Percentiles rank a stretch among this genome's conserved stretches.
These are phyloP conservation scores for Mormyrops attenuatus DNA, from an alignment of 2,797 vertebrate species.

Conservation along the genomic window DNA sequence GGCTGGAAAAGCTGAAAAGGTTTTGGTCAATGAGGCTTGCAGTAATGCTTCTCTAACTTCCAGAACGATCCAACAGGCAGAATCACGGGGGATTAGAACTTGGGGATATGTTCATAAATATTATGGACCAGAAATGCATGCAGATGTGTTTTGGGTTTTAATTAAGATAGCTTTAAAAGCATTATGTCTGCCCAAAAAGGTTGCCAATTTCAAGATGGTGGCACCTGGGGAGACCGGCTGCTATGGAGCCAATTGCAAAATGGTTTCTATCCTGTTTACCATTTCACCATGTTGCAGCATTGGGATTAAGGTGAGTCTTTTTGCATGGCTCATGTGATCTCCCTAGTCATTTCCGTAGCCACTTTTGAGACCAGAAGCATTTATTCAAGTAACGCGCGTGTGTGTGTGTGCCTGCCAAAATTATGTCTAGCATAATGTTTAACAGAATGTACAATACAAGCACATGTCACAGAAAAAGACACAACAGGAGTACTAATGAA, in stretches of 20 bases:
- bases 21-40: conserved; percentile 39
- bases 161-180: conserved; percentile 58
- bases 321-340: not conserved
- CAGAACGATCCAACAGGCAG: conserved; percentile 34
- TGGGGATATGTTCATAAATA: conserved; percentile 45
- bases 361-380: not conserved
- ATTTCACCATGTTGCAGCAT: not conserved
- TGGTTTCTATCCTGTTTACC: not conserved
- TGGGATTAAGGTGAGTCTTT: not conserved
- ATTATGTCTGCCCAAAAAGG: conserved; percentile 50
- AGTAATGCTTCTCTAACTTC: conserved; percentile 36
- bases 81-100: conserved; percentile 38
- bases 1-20: conserved; percentile 23
- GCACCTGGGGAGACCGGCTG: conserved; percentile 74
- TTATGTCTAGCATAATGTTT: not conserved
- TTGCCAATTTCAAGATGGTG: conserved; percentile 71
- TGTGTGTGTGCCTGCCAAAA: not conserved
- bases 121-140: conserved; percentile 40
- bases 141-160: conserved; percentile 49
- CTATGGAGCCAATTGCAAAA: conserved; percentile 41
- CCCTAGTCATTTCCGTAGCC: not conserved
- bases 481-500: not conserved
- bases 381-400: not conserved
- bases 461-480: not conserved
- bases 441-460: not conserved